Evolutionary conservation across 2,888 invertebrate species (phyloP).

Genomic region (Didymodactylos carnosus): DNA sequence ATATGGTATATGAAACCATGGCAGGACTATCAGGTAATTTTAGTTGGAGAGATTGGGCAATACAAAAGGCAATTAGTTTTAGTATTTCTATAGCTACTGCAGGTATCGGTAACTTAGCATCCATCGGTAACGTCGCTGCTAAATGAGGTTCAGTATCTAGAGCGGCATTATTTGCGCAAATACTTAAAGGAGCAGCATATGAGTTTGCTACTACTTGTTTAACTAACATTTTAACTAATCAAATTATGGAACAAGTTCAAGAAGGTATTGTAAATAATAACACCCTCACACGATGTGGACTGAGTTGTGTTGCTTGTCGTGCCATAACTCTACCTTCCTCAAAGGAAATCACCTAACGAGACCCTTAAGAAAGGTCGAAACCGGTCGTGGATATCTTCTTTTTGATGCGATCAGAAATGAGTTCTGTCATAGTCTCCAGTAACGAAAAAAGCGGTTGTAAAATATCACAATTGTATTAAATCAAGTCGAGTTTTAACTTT

Average conservation of each 20-base stretch:
- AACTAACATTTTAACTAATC: neutral
- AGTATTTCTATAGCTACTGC: neutral
- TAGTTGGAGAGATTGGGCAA: neutral
- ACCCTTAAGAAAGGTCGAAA: too few species aligned
- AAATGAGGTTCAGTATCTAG: neutral
- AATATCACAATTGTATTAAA: too few species aligned
- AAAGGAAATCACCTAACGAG: too few species aligned
- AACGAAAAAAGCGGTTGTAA: too few species aligned
- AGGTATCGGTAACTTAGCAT: neutral
- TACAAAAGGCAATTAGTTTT: neutral
- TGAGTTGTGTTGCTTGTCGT: too few species aligned
- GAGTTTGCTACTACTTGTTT: neutral
- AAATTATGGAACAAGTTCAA: neutral
- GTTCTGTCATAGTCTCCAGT: too few species aligned
- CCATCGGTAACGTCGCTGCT: neutral
- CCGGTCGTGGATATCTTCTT: too few species aligned
- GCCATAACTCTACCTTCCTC: too few species aligned
- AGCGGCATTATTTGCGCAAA: neutral
- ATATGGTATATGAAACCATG: neutral
- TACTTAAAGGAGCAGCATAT: neutral
- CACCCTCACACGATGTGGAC: too few species aligned
- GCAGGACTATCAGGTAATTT: neutral
- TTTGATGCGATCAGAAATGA: too few species aligned
- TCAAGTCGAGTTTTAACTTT: too few species aligned
- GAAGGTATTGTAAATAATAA: neutral